Base-by-base conservation (phyloP, 2,797 vertebrate genomes). In the Potorous gilbertii region DNA sequence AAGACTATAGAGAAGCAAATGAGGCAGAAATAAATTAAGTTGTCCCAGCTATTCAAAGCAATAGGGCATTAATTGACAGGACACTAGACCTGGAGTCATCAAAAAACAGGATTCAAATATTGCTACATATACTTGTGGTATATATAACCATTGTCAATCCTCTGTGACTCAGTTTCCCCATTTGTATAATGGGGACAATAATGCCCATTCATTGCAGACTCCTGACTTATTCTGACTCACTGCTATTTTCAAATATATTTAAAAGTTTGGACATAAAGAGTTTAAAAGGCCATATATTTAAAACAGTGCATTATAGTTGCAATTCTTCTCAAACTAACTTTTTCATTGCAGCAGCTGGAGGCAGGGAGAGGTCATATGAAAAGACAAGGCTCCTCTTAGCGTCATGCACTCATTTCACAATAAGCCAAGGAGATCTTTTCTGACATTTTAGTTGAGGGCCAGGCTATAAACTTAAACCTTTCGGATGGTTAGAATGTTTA, bases 371-470 rank as follows among this genome's bases (percentile, higher is more conserved):
- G 21, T 0, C 0, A 74, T 92, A 52, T 66, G 34, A 46, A 81
- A 81, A 29, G 91, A 94, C 90, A 16, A 52, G 29, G n/a, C n/a
- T 89, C 46, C n/a, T 92, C 93, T 94, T 5, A 0, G 0, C 90
- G 93, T 94, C 52, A 50, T 89, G 40, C 59, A 14, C 62, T 92
- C 90, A 57, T 96, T 94, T 94, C 90, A 24, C 55, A 96, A 92
- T 54, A 94, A 91, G 90, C 0, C 57, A 50, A 93, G 27, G 5
- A 5, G 66, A 46, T 46, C 40, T 40, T 81, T 46, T 81, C 66
- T 81, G n/a, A 81, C 18, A 46, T 81, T 74, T 81, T 21, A 81
- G 18, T 46, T 2, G 62, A n/a, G 62, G 34, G 21, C 40, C 40
- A 81, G n/a, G 66, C 18, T 46, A 81, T 40, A 81, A 74, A 81